Evolutionary conservation across 1,140 invertebrate genomes (phyloP), one percentile per base, ranked within the genome.

Genomic region (Rhyacophila brunnea): DNA sequence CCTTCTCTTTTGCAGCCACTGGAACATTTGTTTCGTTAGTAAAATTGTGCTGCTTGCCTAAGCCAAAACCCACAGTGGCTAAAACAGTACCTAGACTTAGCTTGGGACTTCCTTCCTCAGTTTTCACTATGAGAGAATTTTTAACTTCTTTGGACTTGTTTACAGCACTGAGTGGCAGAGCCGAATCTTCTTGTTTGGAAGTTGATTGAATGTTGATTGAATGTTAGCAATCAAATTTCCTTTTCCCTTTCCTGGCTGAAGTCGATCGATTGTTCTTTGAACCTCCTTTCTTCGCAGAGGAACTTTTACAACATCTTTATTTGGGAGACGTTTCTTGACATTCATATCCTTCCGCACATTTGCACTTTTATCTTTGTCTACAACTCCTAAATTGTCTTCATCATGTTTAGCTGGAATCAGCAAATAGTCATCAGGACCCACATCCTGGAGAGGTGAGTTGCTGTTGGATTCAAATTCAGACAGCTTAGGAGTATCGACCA

Each of bases 231-330:
- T 75, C n/a, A 92, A 76, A 77, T 91, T 92, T 1, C 90, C 89
- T 75, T 92, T 92, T 63, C 88, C 87, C 76, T 92, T 91, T 3
- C 89, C 90, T 6, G 89, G 90, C 66, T 92, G 90, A 17, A 92
- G 71, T 40, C 90, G 77, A 57, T 92, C 89, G 53, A 91, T 92
- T 1, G 89, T 92, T 59, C 89, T 78, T 71, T 91, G 88, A 47
- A 90, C 80, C 74, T 91, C 89, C 65, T 86, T 81, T 69, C 86
- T 82, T 18, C 61, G 56, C 6, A 46, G 28, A 7, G 49, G 23
- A 10, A 46, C 38, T 51, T 59, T 64, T 2, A 45, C 34, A 19
- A 50, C n/a, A 34, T 64, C 61, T 52, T 59, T 64, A 32, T 59
- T 54, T 3, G 47, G 7, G 10, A 48, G 48, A 17, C 52, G 43